phyloP scores from a whole-genome alignment of 2,113 vertebrate genomes.

The Crotalus viridis region DNA sequence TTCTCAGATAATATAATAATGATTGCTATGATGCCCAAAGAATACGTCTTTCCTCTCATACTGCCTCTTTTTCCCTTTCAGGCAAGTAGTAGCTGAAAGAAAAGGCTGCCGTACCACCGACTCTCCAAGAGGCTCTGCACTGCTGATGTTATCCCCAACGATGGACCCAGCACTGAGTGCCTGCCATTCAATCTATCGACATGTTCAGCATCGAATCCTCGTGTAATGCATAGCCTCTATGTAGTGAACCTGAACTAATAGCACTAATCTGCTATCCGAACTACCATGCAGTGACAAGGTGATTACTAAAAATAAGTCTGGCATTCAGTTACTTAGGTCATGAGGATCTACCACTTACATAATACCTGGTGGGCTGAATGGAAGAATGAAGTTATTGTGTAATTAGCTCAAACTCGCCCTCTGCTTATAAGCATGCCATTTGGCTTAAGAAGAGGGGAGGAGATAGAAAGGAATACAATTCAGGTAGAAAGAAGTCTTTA shows the following conservation, averaged over 20 bases:
- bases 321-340: not conserved
- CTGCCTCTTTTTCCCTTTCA: not conserved
- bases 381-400: fast-evolving
- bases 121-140: not conserved
- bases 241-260: not conserved
- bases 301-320: slow-evolving; percentile 1
- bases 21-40: not conserved
- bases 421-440: not conserved
- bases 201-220: not conserved
- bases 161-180: not conserved
- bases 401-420: not conserved
- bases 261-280: not conserved
- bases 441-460: not conserved
- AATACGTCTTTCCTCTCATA: not conserved
- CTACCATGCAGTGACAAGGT: not conserved
- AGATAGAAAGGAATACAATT: not conserved
- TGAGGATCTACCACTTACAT: not conserved
- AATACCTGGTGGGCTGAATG: slow-evolving; percentile 10
- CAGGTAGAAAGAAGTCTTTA: not conserved
- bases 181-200: not conserved
- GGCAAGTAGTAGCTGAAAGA: not conserved
- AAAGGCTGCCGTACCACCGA: not conserved
- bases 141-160: not conserved
- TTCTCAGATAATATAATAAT: slow-evolving; percentile 22
- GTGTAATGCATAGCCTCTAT: not conserved